Evolutionary conservation across 2,888 invertebrate species (phyloP), one percentile per base, ranked within the genome.

Genomic region (Lasioglossum oenotherae): DNA sequence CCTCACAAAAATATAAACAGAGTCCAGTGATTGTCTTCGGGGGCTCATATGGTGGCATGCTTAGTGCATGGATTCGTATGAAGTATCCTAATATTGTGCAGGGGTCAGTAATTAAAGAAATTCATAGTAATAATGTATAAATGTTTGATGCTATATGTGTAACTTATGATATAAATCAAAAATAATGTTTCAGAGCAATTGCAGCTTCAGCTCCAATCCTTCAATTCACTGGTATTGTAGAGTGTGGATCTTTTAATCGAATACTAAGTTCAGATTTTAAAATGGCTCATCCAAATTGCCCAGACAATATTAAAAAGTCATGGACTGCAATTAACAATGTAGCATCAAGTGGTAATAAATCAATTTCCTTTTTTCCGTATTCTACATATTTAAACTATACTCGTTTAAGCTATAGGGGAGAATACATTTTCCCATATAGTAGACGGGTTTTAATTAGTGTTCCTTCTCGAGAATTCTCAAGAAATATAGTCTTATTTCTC

Each of bases 21-120:
- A 96, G 97, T 91, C 98, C 98, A 0, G 98, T 99, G 8, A 97
- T 99, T 88, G 98, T 98, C 1, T 97, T 97, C 93, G 96, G 97
- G 93, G 98, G 99, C 0, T 99, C 99, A 0, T 99, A 99, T 94
- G 99, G 99, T 0, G 99, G 99, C 46, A 99, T 99, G 99, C 95
- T 99, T 46, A 96, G 99, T 0, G 98, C 99, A 0, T 99, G 99
- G 98, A 96, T 99, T 92, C 96, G 99, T 60, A 98, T 99, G 95
- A 99, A 99, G 95, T 99, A 99, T 95, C 99, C 99, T 0, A 98
- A 98, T 93, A 93, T 98, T 53, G 97, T 99, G 14, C 95, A 96
- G 46, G 99, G 97, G 97, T 97, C 93, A 90, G 94, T 78, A 76
- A 67, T 53, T 31, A 73, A 23, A 16, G 14, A 23, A 60, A 41